phyloP scores from a whole-genome alignment of 2,113 vertebrate genomes.

The Rhinichthys klamathensis region DNA sequence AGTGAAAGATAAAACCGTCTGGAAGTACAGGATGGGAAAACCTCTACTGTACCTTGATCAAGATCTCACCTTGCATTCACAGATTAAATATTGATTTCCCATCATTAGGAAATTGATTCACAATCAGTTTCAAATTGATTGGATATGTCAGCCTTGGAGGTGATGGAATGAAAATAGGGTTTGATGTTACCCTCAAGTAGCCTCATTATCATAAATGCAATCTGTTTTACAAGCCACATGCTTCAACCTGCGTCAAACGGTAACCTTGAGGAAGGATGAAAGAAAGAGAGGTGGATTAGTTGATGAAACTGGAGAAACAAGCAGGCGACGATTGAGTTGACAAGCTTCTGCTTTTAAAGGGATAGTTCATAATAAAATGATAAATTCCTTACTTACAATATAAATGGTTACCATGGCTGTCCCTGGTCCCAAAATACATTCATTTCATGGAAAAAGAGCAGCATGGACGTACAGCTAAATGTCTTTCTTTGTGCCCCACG shows the following conservation, averaged over 20 bases:
- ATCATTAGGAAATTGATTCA: conserved; percentile 57
- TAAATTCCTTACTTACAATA: background rate
- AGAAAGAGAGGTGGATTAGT: conserved; percentile 27
- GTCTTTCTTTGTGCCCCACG: background rate
- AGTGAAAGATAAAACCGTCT: conserved; percentile 64
- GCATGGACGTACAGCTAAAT: background rate
- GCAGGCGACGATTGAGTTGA: conserved; percentile 51
- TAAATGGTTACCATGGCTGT: background rate
- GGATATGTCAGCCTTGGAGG: conserved; percentile 53
- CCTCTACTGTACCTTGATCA: conserved; percentile 39
- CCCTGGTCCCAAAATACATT: background rate
- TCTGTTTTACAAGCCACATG: conserved; percentile 46
- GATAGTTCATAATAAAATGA: background rate
- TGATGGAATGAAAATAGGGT: conserved; percentile 48
- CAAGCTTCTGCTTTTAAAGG: conserved; percentile 31
- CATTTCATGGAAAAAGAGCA: background rate
- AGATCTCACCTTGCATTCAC: conserved; percentile 50
- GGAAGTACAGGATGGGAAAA: conserved; percentile 5
- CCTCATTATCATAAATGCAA: conserved; percentile 30
- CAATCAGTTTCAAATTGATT: conserved; percentile 62
- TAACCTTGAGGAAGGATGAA: conserved; percentile 29
- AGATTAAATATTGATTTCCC: conserved; percentile 66
- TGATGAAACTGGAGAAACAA: conserved; percentile 53
- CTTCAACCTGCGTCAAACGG: conserved; percentile 28
- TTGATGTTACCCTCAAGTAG: conserved; percentile 13